A percentile compares a stretch with the other conserved stretches of the same genome.
Conservation (phyloP, 2,888 invertebrate genomes). For the Gymnoscelis rufifasciata region DNA sequence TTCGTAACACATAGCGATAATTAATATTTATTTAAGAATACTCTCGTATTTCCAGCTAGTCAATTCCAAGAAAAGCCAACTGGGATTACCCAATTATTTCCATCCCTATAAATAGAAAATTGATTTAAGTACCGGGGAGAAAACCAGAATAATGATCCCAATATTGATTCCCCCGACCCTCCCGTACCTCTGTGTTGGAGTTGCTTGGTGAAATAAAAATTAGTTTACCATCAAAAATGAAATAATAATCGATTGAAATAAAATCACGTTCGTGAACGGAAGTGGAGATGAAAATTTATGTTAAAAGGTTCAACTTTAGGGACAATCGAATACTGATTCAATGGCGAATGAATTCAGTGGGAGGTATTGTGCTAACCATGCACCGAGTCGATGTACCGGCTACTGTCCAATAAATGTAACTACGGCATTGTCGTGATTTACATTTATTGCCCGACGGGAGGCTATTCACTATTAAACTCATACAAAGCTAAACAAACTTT, state of each 20-base stretch:
- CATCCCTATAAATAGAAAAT: slow-evolving; percentile 23
- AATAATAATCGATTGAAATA: slow-evolving; percentile 18
- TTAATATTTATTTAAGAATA: no score
- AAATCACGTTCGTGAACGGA: slow-evolving; percentile 30
- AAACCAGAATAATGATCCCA: slow-evolving; percentile 19
- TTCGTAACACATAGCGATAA: no score
- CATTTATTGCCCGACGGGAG: slow-evolving; percentile 55
- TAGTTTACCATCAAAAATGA: slow-evolving; percentile 18
- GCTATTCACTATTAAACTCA: slow-evolving; percentile 50
- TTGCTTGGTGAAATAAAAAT: slow-evolving; percentile 17
- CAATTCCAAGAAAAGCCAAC: slow-evolving; percentile 36
- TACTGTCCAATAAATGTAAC: slow-evolving; percentile 49
- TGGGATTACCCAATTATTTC: slow-evolving; percentile 27
- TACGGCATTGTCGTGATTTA: slow-evolving; percentile 64
- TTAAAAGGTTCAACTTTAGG: slow-evolving; percentile 48
- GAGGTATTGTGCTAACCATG: slow-evolving; percentile 61
- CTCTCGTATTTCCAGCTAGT: slow-evolving; percentile 31
- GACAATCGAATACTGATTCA: slow-evolving; percentile 65
- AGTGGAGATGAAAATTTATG: slow-evolving; percentile 43
- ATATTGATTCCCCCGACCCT: slow-evolving; percentile 14
- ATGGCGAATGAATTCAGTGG: slow-evolving; percentile 56
- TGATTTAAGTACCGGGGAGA: slow-evolving; percentile 13
- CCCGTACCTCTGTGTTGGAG: slow-evolving; percentile 3
- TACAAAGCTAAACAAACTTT: slow-evolving; percentile 14
- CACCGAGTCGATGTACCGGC: slow-evolving; percentile 45